These are phyloP conservation scores for Charaxes varanes DNA, from an alignment of 1,140 invertebrate genomes.

Conservation along the genomic window DNA sequence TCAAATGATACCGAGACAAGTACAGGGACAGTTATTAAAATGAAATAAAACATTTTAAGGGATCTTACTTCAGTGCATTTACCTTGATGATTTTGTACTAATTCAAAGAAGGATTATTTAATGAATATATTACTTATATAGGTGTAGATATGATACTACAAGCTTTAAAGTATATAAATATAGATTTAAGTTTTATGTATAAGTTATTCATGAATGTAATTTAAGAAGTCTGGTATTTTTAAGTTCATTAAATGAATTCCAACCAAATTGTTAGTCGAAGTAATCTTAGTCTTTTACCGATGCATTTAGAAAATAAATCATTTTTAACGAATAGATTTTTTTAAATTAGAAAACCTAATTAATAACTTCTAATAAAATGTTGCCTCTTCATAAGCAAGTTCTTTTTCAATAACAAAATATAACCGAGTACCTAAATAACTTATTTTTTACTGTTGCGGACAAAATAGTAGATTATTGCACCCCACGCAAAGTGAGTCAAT, in stretches of 20 bases:
- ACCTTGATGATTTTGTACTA: neutral
- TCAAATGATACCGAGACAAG: slow-evolving; percentile 71
- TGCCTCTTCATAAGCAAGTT: too few relatives aligned
- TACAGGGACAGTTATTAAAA: slow-evolving; percentile 66
- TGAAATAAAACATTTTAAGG: slow-evolving; percentile 16
- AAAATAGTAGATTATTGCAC: too few relatives aligned
- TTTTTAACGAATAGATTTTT: too few relatives aligned
- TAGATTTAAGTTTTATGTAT: neutral
- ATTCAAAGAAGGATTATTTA: neutral
- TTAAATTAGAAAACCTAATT: too few relatives aligned
- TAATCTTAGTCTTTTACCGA: neutral
- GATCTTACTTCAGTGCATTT: neutral
- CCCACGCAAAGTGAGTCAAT: too few relatives aligned
- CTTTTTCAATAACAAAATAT: too few relatives aligned
- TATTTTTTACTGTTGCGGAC: too few relatives aligned
- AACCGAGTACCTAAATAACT: too few relatives aligned
- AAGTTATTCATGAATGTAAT: neutral
- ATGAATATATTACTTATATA: neutral
- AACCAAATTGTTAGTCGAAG: slow-evolving; percentile 5
- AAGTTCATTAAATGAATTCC: slow-evolving; percentile 2
- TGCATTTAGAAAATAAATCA: slow-evolving; percentile 8
- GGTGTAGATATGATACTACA: neutral
- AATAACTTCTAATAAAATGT: too few relatives aligned
- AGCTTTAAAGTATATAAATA: slow-evolving; percentile 4
- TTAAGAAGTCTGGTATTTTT: too few relatives aligned